These are phyloP conservation scores for Morpho achilles DNA, from an alignment of 2,888 invertebrate species.

Conservation along the genomic window DNA sequence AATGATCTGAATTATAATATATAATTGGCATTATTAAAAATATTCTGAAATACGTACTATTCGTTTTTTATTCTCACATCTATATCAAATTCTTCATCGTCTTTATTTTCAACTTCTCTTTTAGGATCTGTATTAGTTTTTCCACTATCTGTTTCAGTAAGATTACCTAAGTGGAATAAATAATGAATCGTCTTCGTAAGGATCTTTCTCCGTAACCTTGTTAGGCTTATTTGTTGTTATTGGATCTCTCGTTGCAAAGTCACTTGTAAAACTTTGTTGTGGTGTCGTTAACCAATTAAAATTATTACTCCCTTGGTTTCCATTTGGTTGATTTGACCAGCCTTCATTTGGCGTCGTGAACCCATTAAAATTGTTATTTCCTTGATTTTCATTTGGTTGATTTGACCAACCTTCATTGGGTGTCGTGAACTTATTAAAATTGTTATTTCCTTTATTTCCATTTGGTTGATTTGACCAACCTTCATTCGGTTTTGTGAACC, in stretches of 20 bases:
- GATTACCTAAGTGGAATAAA: conserved; percentile 49
- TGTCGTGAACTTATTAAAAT: no score
- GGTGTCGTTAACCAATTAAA: not conserved
- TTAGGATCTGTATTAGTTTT: conserved; percentile 48
- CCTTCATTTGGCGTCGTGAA: no score
- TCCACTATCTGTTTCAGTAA: conserved; percentile 43
- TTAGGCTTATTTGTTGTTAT: not conserved
- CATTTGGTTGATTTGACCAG: no score
- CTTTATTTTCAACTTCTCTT: conserved; percentile 46
- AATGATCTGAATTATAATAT: not conserved
- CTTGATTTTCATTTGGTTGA: no score
- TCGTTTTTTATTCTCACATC: conserved; percentile 54
- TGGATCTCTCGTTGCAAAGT: not conserved
- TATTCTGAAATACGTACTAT: conserved; percentile 6
- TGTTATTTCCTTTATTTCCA: no score
- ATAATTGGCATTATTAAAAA: not conserved
- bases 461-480: no score
- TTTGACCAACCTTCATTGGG: no score
- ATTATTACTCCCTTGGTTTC: no score
- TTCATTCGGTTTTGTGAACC: no score
- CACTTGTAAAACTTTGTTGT: not conserved
- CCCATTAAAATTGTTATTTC: no score
- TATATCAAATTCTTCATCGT: conserved; percentile 45
- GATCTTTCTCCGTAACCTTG: conserved; percentile 32
- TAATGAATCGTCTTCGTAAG: conserved; percentile 44